Base-by-base conservation (phyloP, 2,797 vertebrate genomes). In the Manis pentadactyla region DNA sequence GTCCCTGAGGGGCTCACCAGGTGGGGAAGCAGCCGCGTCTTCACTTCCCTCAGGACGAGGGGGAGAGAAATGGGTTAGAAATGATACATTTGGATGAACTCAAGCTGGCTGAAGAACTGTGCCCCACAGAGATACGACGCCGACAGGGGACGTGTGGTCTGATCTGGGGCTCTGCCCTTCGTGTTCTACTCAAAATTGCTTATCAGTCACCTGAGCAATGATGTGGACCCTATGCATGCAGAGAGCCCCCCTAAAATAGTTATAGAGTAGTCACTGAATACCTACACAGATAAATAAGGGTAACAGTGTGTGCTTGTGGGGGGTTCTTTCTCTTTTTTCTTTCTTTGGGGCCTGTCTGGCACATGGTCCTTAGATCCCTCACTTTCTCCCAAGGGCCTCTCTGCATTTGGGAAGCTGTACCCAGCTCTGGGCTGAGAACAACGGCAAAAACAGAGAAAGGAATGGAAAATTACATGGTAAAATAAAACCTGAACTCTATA, bases 291-390 rank as follows among this genome's bases (percentile, higher is more conserved):
- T 8, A 5, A 49, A 11, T 10, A 2, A 18, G 64, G 55, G 21
- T 12, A 2, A 29, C 7, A 0, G 46, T 0, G 64, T 9, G 64
- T 10, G 42, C 10, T 46, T 46, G 42, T 10, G 42, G 42, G 42
- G 42, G 42, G 42, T 31, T 7, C 53, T 34, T 17, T 42, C n/a
- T 15, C 18, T 25, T 31, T 31, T 7, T 19, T 17, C 42, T 46
- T 46, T 46, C 42, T 46, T 46, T 46, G 42, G 42, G 34, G 4
- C 21, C 49, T 49, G 11, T 29, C 29, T 37, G 9, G 18, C 0
- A 2, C 3, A 0, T 14, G 27, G 18, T 55, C 7, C 17, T 1
- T 0, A 0, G 0, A 4, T 15, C 4, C 19, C 23, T 29, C 12
- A 0, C 92, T 46, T 21, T 27, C 34, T 25, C 55, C 73, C 31